These are phyloP conservation scores for Sitta europaea DNA, from an alignment of 2,113 vertebrate species.

Conservation along the genomic window DNA sequence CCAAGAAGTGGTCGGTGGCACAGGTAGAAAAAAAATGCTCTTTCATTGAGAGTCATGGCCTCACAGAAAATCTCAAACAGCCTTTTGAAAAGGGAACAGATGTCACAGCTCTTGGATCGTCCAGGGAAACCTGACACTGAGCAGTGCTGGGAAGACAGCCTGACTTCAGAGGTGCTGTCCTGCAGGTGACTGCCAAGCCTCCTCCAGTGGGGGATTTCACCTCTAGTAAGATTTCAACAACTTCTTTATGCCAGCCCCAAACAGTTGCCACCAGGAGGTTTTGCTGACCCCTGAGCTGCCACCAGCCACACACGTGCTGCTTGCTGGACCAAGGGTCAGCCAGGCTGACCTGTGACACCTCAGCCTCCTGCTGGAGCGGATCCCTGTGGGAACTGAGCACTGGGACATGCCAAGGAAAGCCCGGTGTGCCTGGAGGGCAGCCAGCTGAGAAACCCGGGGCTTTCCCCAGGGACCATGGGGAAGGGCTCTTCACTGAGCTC, in stretches of 20 bases:
- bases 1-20: fast-evolving
- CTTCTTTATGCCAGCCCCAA: neutral
- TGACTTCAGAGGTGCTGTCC: neutral
- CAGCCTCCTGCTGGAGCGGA: neutral
- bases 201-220: neutral
- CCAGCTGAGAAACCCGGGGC: fast-evolving
- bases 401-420: neutral
- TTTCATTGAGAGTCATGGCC: neutral
- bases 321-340: neutral
- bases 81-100: neutral
- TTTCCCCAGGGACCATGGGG: neutral
- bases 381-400: neutral
- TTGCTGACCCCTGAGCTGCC: neutral
- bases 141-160: neutral
- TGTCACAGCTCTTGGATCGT: neutral
- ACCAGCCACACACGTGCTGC: neutral
- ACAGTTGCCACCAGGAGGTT: neutral
- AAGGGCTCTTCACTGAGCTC: neutral
- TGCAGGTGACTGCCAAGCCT: neutral
- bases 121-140: neutral
- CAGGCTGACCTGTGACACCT: fast-evolving
- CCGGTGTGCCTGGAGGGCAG: fast-evolving
- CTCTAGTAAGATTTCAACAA: neutral
- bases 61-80: fast-evolving
- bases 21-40: neutral